Base-by-base conservation (phyloP, 1,140 invertebrate genomes). In the Leptinotarsa texana region DNA sequence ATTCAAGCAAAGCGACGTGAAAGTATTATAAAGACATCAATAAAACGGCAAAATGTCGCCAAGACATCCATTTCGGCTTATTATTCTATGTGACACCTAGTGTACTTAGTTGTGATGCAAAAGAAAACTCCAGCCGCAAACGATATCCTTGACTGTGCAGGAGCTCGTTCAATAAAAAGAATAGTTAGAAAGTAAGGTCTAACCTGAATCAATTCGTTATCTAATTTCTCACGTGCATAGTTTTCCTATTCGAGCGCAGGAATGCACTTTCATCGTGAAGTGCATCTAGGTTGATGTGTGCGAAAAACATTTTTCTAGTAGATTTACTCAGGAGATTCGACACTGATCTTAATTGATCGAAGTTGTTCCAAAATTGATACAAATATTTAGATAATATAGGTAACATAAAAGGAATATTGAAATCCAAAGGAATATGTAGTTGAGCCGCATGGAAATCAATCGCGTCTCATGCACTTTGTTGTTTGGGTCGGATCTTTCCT, bases 151-250 rank as follows among this genome's bases (percentile, higher is more conserved):
- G 24, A 49, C n/a, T 68, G 42, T n/a, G 18, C 33, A 17, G n/a
- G 22, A n/a, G 27, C 27, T n/a, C n/a, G 42, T 33, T 33, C 22
- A 24, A 24, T 17, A 27, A 42, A 47, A 42, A 18, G 24, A 15
- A 68, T 68, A 49, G 66, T 68, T 68, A 68, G 66, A 68, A 68
- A 68, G 66, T 68, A 47, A 68, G n/a, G 33, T 42, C 33, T 57
- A n/a, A 57, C 17, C 4, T 47, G n/a, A 68, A 17, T 68, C n/a
- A 15, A 15, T 66, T 66, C 6, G 42, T 68, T 68, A 68, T 68
- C 42, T 33, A 68, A 68, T 68, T 68, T 68, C 24, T 68, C 66
- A 68, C 24, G 24, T 68, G 33, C 18, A n/a, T 47, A 68, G 66
- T 68, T 68, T 66, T 68, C 22, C 0, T 33, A 33, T 22, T 24